Base-by-base conservation (phyloP, 2,888 invertebrate genomes). In the Pristionchus japonicus region DNA sequence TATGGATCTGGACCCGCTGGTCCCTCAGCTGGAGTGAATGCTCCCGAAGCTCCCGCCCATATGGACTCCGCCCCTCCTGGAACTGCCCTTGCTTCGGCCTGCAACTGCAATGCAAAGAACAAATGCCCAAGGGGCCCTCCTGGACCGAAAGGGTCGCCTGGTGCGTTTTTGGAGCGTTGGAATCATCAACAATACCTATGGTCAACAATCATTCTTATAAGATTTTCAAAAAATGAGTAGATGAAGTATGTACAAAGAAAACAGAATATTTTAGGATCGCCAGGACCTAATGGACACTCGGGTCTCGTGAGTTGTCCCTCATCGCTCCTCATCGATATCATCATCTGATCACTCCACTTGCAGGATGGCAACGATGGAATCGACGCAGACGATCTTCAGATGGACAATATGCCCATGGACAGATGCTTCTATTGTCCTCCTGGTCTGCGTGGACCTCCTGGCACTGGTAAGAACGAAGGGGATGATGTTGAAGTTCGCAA, bases 251-350 rank as follows among this genome's bases (percentile, higher is more conserved):
- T n/a, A n/a, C n/a, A n/a, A n/a, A n/a, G n/a, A n/a, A n/a, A n/a
- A n/a, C n/a, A n/a, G n/a, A n/a, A n/a, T n/a, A n/a, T n/a, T n/a
- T n/a, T n/a, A n/a, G n/a, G 85, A 27, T 27, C 64, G 15, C 85
- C 85, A 9, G 85, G 85, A 0, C 85, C 85, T 17, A 85, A 85
- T 64, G 85, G 85, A n/a, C n/a, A n/a, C n/a, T n/a, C n/a, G n/a
- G n/a, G n/a, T n/a, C n/a, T n/a, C 20, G 34, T 64, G 31, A 34
- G n/a, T n/a, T n/a, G n/a, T n/a, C n/a, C n/a, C n/a, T n/a, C n/a
- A n/a, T n/a, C n/a, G n/a, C n/a, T n/a, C n/a, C n/a, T n/a, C n/a
- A n/a, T n/a, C n/a, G n/a, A n/a, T n/a, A n/a, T n/a, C n/a, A n/a
- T n/a, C n/a, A n/a, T n/a, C n/a, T n/a, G n/a, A n/a, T n/a, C n/a